Evolutionary conservation across 2,888 invertebrate genomes (phyloP).

Genomic region (Cremastinae sp.): DNA sequence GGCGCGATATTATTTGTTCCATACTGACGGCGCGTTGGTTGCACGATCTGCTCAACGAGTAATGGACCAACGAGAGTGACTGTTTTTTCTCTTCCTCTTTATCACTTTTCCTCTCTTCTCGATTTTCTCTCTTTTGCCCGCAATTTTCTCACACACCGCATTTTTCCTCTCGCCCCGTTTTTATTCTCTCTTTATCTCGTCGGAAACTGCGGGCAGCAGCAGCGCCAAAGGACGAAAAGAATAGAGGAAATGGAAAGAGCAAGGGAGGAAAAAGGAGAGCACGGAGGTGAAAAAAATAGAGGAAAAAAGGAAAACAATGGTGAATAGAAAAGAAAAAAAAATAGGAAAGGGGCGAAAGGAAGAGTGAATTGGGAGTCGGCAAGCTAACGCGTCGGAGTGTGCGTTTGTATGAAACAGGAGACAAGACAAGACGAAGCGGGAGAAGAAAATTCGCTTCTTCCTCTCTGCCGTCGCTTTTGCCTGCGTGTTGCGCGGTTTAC

Average conservation of each 20-base stretch:
- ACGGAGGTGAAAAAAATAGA: constrained; percentile 12
- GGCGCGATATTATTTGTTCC: constrained; percentile 29
- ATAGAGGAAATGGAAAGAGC: constrained; percentile 6
- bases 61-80: constrained; percentile 32
- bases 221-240: constrained; percentile 22
- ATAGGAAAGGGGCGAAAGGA: constrained; percentile 12
- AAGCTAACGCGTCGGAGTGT: constrained; percentile 41
- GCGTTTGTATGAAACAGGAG: constrained; percentile 51
- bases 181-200: constrained; percentile 14
- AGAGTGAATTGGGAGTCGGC: constrained; percentile 49
- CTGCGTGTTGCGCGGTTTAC: constrained; percentile 47
- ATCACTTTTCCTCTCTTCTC: not conserved
- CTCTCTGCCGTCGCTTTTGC: constrained; percentile 50
- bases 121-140: not conserved
- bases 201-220: constrained; percentile 38
- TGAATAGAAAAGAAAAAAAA: constrained; percentile 6
- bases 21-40: constrained; percentile 2
- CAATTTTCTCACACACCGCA: constrained; percentile 38
- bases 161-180: constrained; percentile 38
- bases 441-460: constrained; percentile 44
- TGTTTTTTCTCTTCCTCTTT: constrained; percentile 11
- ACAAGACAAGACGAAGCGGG: constrained; percentile 34
- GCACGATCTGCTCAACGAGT: constrained; percentile 12
- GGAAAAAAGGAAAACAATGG: constrained; percentile 31
- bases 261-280: not conserved